Base-by-base conservation (phyloP, 2,888 invertebrate genomes). In the Theristus sp. region DNA sequence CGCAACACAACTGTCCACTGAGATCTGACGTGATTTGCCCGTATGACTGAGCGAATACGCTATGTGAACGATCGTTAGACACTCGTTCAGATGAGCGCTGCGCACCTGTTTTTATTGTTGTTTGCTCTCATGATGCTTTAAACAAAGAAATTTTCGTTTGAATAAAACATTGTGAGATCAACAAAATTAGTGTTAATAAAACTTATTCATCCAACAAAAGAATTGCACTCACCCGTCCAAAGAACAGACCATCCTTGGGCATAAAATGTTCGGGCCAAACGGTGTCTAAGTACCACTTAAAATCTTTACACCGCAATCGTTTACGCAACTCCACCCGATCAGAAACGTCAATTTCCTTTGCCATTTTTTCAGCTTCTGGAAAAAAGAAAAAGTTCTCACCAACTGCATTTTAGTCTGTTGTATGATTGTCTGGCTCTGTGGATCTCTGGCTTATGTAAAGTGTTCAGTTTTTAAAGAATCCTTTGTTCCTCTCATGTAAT, bases 241-340 rank as follows among this genome's bases (percentile, higher is more conserved):
- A 89, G 78, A 89, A 88, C 65, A 87, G 80, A 66, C 85, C 84
- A 1, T 84, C 81, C 30, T 83, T 84, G 0, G 96, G 96, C 70
- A 96, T 86, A 74, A 93, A 96, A 72, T 96, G 86, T 71, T 93
- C 87, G 0, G 91, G 91, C 89, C 94, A 98, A 28, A 98, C 82
- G 69, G 87, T 87, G 60, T 87, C 83, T 67, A 98, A 79, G 75
- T 91, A 98, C 94, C 94, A 94, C 59, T 83, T 81, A 71, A 94
- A 94, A 66, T 82, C 82, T 75, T 89, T 86, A 74, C 93, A 93
- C 25, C 84, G 77, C 47, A 91, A 77, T 65, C 79, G 80, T 64
- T 84, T 79, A 56, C 81, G 68, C 52, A 94, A 75, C 29, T 81
- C 81, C 22, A 85, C 67, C 60, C 96, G 75, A 6, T 79, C 77